Conservation (phyloP, 2,888 invertebrate species). For the Tolmerus cingulatus region DNA sequence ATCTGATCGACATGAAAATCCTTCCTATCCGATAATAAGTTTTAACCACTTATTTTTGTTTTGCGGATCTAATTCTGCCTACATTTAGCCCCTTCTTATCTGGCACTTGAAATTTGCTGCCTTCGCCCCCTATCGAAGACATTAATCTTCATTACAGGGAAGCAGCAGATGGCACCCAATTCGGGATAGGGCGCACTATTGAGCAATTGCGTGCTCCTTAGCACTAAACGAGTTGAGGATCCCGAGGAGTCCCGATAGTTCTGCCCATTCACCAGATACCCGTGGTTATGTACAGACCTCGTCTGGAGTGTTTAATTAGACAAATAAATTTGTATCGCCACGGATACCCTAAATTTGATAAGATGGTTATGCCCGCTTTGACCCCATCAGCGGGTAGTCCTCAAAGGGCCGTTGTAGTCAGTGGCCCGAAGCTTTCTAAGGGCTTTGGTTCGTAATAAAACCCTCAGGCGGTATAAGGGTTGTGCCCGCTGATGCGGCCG, state of each 20-base stretch:
- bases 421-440: not conserved
- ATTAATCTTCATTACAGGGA: not conserved
- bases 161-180: not conserved
- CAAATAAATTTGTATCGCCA: conserved; percentile 20
- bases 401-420: not conserved
- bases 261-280: not conserved
- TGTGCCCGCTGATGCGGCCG: not conserved
- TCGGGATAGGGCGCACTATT: not conserved
- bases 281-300: not conserved
- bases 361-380: not conserved
- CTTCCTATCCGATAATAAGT: not conserved
- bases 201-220: not conserved
- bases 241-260: not conserved
- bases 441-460: not conserved
- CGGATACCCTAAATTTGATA: conserved; percentile 22
- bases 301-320: conserved; percentile 26
- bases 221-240: not conserved
- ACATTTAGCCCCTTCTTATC: not conserved
- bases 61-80: not conserved
- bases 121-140: not conserved
- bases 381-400: conserved; percentile 17
- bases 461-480: not conserved
- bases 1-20: not conserved
- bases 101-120: not conserved
- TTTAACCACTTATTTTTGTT: not conserved